Conservation (phyloP, 1,140 invertebrate species). For the Drosophila ananassae region DNA sequence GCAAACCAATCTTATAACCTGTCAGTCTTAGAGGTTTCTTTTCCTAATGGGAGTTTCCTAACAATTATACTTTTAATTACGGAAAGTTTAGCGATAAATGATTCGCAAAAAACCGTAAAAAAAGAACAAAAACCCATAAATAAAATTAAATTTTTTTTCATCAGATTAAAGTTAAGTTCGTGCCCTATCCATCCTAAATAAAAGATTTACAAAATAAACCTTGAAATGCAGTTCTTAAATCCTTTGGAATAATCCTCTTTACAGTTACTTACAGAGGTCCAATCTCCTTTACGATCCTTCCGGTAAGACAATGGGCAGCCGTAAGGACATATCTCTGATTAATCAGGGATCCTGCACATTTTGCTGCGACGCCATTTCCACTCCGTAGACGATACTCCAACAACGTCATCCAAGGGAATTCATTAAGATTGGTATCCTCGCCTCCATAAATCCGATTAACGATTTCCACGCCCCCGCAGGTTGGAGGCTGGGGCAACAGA, state of each 20-base stretch:
- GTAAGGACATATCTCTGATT: slow-evolving; percentile 87
- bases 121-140: neutral
- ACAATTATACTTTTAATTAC: neutral
- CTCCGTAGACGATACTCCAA: slow-evolving; percentile 85
- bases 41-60: neutral
- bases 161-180: neutral
- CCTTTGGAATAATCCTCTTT: neutral
- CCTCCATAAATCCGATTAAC: slow-evolving; percentile 78
- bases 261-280: slow-evolving; percentile 85
- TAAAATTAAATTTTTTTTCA: neutral
- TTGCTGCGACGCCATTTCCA: slow-evolving; percentile 58
- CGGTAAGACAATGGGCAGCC: slow-evolving; percentile 88
- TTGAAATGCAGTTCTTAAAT: neutral
- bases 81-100: too few species aligned
- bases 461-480: slow-evolving; percentile 73
- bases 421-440: slow-evolving; percentile 84
- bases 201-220: neutral
- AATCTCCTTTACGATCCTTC: slow-evolving; percentile 84
- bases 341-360: slow-evolving; percentile 86
- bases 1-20: neutral
- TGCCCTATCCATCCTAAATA: neutral
- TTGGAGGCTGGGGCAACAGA: slow-evolving; percentile 63
- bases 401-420: slow-evolving; percentile 87
- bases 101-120: too few species aligned
- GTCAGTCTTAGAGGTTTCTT: neutral